Base-by-base conservation (phyloP, 2,797 vertebrate species). In the Sciaenops ocellatus region DNA sequence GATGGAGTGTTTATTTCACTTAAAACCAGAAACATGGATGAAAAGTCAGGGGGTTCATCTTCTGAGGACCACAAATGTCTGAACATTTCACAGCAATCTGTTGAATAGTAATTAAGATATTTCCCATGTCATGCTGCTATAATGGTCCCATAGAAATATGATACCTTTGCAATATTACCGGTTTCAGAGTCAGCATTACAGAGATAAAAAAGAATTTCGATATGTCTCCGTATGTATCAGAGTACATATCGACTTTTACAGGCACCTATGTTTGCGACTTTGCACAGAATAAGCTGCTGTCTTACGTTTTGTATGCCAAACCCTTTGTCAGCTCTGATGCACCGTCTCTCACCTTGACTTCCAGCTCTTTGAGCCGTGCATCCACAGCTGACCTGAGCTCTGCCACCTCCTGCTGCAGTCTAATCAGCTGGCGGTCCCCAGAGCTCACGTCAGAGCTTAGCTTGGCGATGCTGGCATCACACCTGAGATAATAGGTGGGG, bases 381-480 rank as follows among this genome's bases (percentile, higher is more conserved):
- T 94, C 94, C 66, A 96, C 69, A n/a, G 87, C 81, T 47, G 95
- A 87, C 18, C 73, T 81, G 22, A 96, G 89, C 11, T 91, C 89
- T 69, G 82, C 88, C 73, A 96, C 86, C 72, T 96, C 93, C 86
- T 93, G 95, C 69, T 96, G 94, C n/a, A 91, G 86, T 65, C 89
- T 93, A 64, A 83, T 91, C 46, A 93, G 85, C 73, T 94, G 91
- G 0, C 26, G 82, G 38, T 86, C 93, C 80, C 92, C 90, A 16
- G 87, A 51, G n/a, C 83, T 89, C 75, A 96, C 76, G 26, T 95
- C 95, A 66, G 87, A 83, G 0, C 95, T 95, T 69, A 97, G 93
- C 85, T 95, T 96, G 22, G 90, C 73, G 2, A 97, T 96, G 84
- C 93, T 95, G 63, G 94, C 95, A 86, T 98, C 96, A 65, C 97